A percentile compares a stretch with the other conserved stretches of the same genome.
These are phyloP conservation scores for Hycleus cichorii DNA, from an alignment of 1,140 invertebrate species.

Conservation along the genomic window DNA sequence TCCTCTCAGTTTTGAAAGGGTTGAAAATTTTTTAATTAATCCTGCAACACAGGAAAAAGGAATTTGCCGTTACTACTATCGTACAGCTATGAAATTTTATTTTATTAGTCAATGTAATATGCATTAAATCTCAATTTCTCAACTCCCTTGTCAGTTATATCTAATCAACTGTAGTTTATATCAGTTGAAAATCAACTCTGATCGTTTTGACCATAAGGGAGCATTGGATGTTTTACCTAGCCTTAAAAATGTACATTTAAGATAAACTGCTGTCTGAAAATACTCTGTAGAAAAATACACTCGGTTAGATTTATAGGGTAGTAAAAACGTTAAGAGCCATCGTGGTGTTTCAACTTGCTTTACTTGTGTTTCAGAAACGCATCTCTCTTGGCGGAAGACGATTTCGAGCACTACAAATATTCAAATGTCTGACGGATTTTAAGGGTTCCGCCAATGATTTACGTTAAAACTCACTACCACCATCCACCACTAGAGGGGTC, in stretches of 20 bases:
- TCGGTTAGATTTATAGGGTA: constrained; percentile 28
- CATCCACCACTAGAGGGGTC: background rate
- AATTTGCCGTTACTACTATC: no score
- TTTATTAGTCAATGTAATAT: no score
- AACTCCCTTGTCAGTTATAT: no score
- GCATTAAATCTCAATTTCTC: no score
- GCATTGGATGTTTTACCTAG: background rate
- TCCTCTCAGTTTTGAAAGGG: no score
- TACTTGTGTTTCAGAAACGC: constrained; percentile 17
- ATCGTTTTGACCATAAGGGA: no score
- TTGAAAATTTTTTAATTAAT: no score
- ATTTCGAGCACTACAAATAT: constrained; percentile 30
- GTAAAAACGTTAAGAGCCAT: constrained; percentile 32
- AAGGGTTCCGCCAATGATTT: constrained; percentile 17
- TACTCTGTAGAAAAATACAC: constrained; percentile 17
- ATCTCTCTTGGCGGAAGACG: constrained; percentile 23
- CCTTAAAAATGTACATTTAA: constrained; percentile 1
- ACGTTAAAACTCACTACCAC: background rate
- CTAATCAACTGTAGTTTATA: no score
- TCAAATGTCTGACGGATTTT: constrained; percentile 28
- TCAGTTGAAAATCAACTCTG: no score
- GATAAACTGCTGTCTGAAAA: background rate
- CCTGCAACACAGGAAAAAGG: no score
- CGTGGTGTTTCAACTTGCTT: constrained; percentile 19
- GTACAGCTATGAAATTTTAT: no score